Percentiles rank a stretch among this genome's conserved stretches.
Conservation (phyloP, 2,113 vertebrate genomes). For the Oreochromis tanganicae region DNA sequence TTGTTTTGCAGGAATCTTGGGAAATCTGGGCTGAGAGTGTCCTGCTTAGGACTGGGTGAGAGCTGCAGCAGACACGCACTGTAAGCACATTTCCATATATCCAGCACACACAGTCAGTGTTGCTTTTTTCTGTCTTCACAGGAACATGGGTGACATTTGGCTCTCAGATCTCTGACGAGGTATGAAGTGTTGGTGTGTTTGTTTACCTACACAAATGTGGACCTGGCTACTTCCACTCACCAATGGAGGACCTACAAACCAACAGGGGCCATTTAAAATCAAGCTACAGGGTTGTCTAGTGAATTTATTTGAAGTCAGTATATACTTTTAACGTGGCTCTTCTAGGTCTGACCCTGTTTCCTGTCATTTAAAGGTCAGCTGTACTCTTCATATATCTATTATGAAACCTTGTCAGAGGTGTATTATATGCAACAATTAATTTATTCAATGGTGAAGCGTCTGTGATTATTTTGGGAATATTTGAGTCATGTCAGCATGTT, state of each 20-base stretch:
- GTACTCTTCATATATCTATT: background rate
- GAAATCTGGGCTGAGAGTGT: constrained; percentile 79
- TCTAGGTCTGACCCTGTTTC: accelerated
- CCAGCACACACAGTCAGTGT: background rate
- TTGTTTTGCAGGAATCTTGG: constrained; percentile 73
- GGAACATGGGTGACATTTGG: constrained; percentile 84
- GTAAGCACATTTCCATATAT: background rate
- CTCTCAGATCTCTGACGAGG: constrained; percentile 80
- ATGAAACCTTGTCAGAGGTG: background rate
- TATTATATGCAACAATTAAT: background rate
- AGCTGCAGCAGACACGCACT: background rate
- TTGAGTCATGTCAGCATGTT: background rate
- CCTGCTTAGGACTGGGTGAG: constrained; percentile 80
- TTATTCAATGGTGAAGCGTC: background rate
- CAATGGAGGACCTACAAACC: background rate
- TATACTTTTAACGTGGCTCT: accelerated
- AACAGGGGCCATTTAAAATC: background rate
- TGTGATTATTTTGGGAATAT: background rate
- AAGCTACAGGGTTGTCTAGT: background rate
- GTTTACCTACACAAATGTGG: background rate
- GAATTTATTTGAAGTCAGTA: background rate
- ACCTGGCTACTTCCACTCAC: background rate
- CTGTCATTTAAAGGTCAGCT: accelerated
- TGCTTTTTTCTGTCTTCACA: constrained; percentile 26
- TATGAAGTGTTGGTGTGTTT: background rate